Evolutionary conservation across 2,797 vertebrate genomes (phyloP).

Genomic region (Hippopotamyrus pictus): DNA sequence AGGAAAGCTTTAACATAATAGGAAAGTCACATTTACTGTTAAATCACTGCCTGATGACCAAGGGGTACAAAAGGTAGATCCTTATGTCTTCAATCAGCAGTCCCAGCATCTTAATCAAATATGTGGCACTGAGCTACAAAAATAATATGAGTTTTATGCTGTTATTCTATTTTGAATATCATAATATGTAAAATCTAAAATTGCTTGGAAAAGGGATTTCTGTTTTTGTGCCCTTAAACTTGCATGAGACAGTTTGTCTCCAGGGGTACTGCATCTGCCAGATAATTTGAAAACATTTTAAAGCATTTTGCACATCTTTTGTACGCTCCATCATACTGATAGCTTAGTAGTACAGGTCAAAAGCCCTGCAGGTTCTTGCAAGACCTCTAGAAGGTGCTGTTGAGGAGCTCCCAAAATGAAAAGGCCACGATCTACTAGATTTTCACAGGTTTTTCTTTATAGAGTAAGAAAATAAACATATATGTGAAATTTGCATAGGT

Average conservation of each 20-base stretch:
- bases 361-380: background rate
- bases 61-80: background rate
- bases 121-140: background rate
- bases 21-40: background rate
- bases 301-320: background rate
- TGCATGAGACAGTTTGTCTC: background rate
- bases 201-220: background rate
- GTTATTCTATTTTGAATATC: background rate
- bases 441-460: background rate
- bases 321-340: background rate
- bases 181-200: background rate
- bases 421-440: background rate
- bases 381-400: background rate
- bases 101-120: background rate
- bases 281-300: background rate
- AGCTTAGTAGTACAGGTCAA: background rate
- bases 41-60: background rate
- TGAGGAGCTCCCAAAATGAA: background rate
- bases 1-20: background rate
- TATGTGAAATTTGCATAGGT: background rate
- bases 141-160: background rate
- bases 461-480: background rate
- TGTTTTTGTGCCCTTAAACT: background rate
- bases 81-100: background rate
- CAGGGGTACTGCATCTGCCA: background rate